Evolutionary conservation across 1,140 invertebrate genomes (phyloP).

Genomic region (Subanguina moxae): DNA sequence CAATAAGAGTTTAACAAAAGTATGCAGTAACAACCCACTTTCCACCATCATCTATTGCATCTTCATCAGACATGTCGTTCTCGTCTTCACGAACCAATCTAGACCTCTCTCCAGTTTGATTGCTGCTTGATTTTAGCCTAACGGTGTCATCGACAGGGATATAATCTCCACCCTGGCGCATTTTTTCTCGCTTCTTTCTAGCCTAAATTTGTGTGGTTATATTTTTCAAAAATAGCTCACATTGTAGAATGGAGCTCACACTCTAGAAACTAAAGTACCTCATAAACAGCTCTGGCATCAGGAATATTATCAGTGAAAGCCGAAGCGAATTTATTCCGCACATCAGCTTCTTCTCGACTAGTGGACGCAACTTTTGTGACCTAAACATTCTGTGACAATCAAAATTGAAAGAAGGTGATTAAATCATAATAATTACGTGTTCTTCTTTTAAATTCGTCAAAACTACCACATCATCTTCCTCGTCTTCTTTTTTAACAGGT

Average conservation of each 20-base stretch:
- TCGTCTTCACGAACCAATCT: conserved; percentile 43
- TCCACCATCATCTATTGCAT: conserved; percentile 12
- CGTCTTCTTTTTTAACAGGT: not conserved
- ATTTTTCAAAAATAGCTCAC: too few species aligned
- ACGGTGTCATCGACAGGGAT: conserved; percentile 43
- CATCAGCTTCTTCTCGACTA: conserved; percentile 2
- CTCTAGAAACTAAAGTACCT: conserved; percentile 7
- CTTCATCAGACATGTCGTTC: conserved; percentile 48
- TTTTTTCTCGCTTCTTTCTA: conserved; percentile 36
- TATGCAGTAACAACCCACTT: not conserved
- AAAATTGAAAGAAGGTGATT: not conserved
- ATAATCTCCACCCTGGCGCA: conserved; percentile 35
- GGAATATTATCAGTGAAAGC: conserved; percentile 32
- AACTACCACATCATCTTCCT: conserved; percentile 2
- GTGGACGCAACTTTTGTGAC: not conserved
- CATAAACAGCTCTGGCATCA: conserved; percentile 47
- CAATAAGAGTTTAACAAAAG: conserved; percentile 27
- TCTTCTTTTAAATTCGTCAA: not conserved
- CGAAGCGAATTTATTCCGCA: conserved; percentile 28
- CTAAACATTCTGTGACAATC: not conserved
- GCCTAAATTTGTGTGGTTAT: conserved; percentile 6
- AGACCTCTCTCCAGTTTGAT: conserved; percentile 18
- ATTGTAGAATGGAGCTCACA: too few species aligned
- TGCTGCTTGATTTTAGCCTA: conserved; percentile 11
- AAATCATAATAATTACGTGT: not conserved